Base-by-base conservation (phyloP, 2,113 vertebrate species). In the Pluvialis apricaria region DNA sequence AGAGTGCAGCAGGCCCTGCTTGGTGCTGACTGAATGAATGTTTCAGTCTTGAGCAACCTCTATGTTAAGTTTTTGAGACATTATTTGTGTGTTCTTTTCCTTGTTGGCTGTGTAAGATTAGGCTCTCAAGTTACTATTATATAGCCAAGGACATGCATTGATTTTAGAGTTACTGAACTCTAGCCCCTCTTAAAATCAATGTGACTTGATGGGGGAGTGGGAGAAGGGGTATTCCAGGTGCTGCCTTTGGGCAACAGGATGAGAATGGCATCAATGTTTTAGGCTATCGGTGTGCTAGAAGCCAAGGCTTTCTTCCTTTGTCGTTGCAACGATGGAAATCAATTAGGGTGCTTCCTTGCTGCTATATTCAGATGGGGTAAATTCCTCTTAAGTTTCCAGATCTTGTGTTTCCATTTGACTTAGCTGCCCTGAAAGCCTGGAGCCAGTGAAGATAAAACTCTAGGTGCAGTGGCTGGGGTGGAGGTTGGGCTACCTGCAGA, bases 1-100 rank as follows among this genome's bases (percentile, higher is more conserved):
- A 34, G 54, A 49, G 57, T 65, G 17, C 81, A 86, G 58, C 54
- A 79, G 65, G 73, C 58, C 86, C 36, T 32, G 34, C 47, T 54
- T 73, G 2, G 4, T 61, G 58, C 52, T 49, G 11, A 18, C 22
- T 49, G 57, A 62, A 45, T 3, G 0, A 9, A 28, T 60, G 20
- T 18, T 86, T 90, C 68, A 36, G 29, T 49, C 34, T 44, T 12
- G 49, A 62, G 54, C 28, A 47, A 90, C 16, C 15, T 61, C 8
- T 3, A 0, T 10, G 21, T 49, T 55, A 76, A 36, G 58, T 85
- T 79, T 80, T 24, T 69, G 77, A 55, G 20, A 14, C 0, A 0
- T 6, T 52, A 3, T 36, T 47, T 42, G 9, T 31, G 5, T 61
- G 6, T 12, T 32, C 24, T 71, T 72, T 82, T 49, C 36, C 25